Evolutionary conservation across 53 echinoderm and acorn worm genomes (phyloP), one percentile per base, ranked within the genome.

Genomic region (Paelopatides confundens): DNA sequence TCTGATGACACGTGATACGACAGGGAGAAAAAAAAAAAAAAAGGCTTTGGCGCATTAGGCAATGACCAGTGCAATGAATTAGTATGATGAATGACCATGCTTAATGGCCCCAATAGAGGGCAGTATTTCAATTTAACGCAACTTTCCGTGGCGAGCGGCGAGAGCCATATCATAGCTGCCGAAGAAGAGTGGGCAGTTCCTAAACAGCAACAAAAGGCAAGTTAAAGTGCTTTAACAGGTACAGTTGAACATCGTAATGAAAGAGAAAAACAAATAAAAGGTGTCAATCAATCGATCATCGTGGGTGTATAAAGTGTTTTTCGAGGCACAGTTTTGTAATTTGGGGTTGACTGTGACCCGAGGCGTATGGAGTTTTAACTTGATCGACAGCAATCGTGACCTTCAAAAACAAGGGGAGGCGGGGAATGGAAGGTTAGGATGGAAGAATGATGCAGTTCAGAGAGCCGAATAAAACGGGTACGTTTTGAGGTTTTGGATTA

Each of bases 201-300:
- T 46, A 74, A 39, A 39, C 37, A 36, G 74, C 58, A 74, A 46
- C 46, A 74, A 74, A 68, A 46, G 23, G 40, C n/a, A 39, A 39
- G 39, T 74, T 43, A 74, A n/a, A 74, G 74, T 39, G 27, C 39
- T 74, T 74, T 39, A 74, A 46, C 74, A 74, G 47, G n/a, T n/a
- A 39, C 46, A 23, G 74, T 46, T 27, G 74, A 46, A 46, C 39
- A 74, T 39, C 24, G 40, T 46, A 74, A 74, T 39, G 40, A 17
- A 74, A 17, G 13, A 18, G 71, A 71, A 38, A 46, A 10, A 39
- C 46, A 74, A 74, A 74, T 46, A 74, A 39, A 74, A 28, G 46
- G 46, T 74, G 74, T 39, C 74, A 74, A 74, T 74, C 40, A 74
- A 46, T 74, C 74, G 23, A 74, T 74, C 74, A 40, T 74, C n/a